Conservation (phyloP, 30 jellyfish, hydroid and myxozoan species). For the Rhopilema esculentum region DNA sequence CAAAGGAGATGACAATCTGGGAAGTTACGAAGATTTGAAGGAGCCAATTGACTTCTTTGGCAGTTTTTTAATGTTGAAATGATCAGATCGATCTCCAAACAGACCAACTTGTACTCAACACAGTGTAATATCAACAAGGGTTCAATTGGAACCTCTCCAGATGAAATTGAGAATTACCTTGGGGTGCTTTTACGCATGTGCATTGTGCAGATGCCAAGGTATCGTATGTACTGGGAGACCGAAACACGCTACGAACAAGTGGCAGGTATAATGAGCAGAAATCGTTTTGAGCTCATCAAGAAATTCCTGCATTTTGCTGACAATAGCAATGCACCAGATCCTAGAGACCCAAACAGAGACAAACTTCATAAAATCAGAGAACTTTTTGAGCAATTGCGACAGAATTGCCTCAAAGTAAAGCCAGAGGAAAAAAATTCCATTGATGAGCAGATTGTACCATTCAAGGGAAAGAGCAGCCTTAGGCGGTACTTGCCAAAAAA, state of each 20-base stretch:
- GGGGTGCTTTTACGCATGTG: slow-evolving; percentile 61
- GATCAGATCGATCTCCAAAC: slow-evolving; percentile 22
- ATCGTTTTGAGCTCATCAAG: slow-evolving; percentile 38
- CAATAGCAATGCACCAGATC: slow-evolving; percentile 19
- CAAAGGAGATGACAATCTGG: slow-evolving; percentile 38
- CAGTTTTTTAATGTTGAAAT: slow-evolving; percentile 14
- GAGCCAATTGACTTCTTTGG: slow-evolving; percentile 52
- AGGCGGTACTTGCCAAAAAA: slow-evolving; percentile 62
- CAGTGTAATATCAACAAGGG: slow-evolving; percentile 43
- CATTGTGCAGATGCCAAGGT: slow-evolving; percentile 65
- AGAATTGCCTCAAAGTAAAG: slow-evolving; percentile 38
- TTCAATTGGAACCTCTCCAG: slow-evolving; percentile 34
- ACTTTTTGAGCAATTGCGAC: slow-evolving; percentile 58
- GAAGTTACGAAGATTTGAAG: slow-evolving; percentile 26
- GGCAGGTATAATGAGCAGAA: slow-evolving; percentile 70
- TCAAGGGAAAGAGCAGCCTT: slow-evolving; percentile 44
- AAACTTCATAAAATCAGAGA: slow-evolving; percentile 28
- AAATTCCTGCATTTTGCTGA: slow-evolving; percentile 56
- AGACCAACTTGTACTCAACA: slow-evolving; percentile 62
- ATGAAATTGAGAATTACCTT: slow-evolving; percentile 17
- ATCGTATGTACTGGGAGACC: slow-evolving; percentile 60
- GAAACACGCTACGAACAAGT: slow-evolving; percentile 59
- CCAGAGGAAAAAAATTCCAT: slow-evolving; percentile 59
- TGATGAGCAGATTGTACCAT: slow-evolving; percentile 59
- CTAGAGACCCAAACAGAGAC: slow-evolving; percentile 44